Evolutionary conservation across 35 echinoderm and acorn worm genomes (phyloP), one percentile per base, ranked within the genome.

Genomic region (Amphiura filiformis): DNA sequence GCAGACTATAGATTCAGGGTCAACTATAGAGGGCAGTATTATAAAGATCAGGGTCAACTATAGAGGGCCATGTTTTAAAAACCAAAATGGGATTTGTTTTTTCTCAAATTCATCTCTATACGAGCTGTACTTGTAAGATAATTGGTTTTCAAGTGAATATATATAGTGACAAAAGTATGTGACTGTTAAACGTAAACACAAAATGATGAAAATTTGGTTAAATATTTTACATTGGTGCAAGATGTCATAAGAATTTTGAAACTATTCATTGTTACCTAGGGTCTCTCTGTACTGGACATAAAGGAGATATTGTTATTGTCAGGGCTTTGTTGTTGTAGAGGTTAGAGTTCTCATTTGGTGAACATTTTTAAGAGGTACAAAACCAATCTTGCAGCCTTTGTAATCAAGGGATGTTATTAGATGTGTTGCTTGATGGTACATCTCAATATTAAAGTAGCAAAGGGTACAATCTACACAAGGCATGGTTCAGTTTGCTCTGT

Each of bases 41-140:
- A 70, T 70, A 70, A 13, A 70, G 15, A 70, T 30, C 4, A 3
- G 61, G 61, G 61, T 70, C 28, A 70, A 2, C 61, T 26, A 18
- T 70, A 70, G 61, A 70, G 15, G 61, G 61, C 9, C 7, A 3
- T 70, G 28, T 70, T 13, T 70, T 70, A 9, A 9, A 47, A 47
- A 47, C 17, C 41, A 47, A 47, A 9, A 23, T 70, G 61, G 61
- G 61, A 13, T 70, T 70, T 23, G 61, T n/a, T n/a, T n/a, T n/a
- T n/a, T n/a, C n/a, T n/a, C n/a, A 30, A 70, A 70, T 70, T 70
- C 61, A 70, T 70, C 61, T 70, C 61, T 70, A 70, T 70, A 30
- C 28, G 61, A 70, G 61, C 61, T 70, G 61, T 70, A 70, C 9
- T 26, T 70, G 61, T 70, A 70, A 70, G 41, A 70, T 70, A 30